Conservation (phyloP, 2,113 vertebrate genomes). For the Silurus asotus region DNA sequence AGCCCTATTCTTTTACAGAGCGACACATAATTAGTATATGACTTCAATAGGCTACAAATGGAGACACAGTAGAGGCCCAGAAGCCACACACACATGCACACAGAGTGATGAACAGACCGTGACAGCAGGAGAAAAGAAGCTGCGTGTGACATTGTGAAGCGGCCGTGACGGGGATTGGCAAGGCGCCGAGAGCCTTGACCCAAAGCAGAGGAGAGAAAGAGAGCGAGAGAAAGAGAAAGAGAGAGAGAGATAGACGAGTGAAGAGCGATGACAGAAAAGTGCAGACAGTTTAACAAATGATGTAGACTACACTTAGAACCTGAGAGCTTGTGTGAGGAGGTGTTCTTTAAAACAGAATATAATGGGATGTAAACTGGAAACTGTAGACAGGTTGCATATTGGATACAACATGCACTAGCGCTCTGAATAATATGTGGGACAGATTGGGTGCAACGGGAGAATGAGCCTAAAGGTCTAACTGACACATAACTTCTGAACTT, state of each 20-base stretch:
- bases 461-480: conserved; percentile 13
- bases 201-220: conserved; percentile 2
- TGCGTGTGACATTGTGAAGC: conserved; percentile 45
- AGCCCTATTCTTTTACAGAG: not conserved
- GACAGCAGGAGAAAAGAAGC: conserved; percentile 41
- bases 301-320: conserved; percentile 20
- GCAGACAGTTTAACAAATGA: conserved; percentile 40
- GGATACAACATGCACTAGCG: conserved; percentile 17
- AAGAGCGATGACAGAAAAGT: conserved; percentile 35
- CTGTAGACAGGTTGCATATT: not conserved
- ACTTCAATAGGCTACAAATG: conserved; percentile 2
- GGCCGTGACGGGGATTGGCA: conserved; percentile 39
- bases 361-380: conserved; percentile 17
- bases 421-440: not conserved
- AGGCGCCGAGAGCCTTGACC: conserved; percentile 45
- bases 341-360: conserved; percentile 18
- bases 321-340: not conserved
- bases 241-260: not conserved
- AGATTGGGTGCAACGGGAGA: conserved; percentile 8
- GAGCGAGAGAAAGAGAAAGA: not conserved
- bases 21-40: not conserved
- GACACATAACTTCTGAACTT: not conserved
- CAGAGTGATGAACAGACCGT: conserved; percentile 30
- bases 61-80: not conserved
- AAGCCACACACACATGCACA: conserved; percentile 23